phyloP scores from a whole-genome alignment of 2,888 invertebrate genomes.

The Eilema caniola region DNA sequence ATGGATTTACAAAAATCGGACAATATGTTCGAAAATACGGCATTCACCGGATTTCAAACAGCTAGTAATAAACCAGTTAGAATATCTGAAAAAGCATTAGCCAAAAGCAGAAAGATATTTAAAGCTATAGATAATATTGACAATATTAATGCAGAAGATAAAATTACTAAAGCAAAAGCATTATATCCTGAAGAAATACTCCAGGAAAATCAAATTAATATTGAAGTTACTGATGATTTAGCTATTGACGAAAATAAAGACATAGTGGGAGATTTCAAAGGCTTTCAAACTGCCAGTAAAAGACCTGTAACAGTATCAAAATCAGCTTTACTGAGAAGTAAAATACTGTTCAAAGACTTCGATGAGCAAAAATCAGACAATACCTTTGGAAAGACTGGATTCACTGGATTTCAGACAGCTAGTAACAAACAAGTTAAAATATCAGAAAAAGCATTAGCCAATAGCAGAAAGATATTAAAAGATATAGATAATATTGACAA shows the following conservation, averaged over 20 bases:
- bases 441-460: constrained; percentile 65
- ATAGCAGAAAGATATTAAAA: constrained; percentile 64
- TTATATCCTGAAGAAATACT: constrained; percentile 17
- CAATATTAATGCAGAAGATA: not conserved
- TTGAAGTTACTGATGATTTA: not conserved
- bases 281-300: constrained; percentile 27
- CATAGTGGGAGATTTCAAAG: constrained; percentile 8
- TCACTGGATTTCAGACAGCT: constrained; percentile 60
- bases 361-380: not conserved
- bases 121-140: constrained; percentile 33
- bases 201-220: constrained; percentile 2
- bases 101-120: constrained; percentile 67
- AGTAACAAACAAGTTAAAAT: constrained; percentile 63
- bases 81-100: constrained; percentile 66
- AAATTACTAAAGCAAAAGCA: not conserved
- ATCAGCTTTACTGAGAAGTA: constrained; percentile 21
- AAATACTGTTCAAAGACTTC: constrained; percentile 12
- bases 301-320: constrained; percentile 41
- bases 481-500: constrained; percentile 35
- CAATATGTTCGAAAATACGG: not conserved
- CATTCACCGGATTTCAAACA: constrained; percentile 59
- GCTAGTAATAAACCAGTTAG: constrained; percentile 62
- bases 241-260: not conserved
- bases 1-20: not conserved
- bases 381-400: not conserved